phyloP scores from a whole-genome alignment of 1,140 invertebrate genomes.

The Pararge aegeria region DNA sequence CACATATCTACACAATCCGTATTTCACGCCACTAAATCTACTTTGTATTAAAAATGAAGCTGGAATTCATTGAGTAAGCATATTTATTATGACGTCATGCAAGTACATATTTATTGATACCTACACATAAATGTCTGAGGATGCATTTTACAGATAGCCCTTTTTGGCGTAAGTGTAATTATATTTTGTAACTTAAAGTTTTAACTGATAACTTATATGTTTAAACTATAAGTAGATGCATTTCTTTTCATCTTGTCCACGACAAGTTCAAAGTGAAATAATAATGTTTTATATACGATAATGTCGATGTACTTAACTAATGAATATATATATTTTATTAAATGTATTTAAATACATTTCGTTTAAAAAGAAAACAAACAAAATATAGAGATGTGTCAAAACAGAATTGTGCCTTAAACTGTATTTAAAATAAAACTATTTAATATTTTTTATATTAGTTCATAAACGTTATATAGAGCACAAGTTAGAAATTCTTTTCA shows the following conservation, averaged over 20 bases:
- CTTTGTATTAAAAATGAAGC: neutral
- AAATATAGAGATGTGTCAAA: neutral
- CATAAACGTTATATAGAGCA: neutral
- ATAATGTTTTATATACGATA: too few relatives aligned
- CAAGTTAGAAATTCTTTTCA: neutral
- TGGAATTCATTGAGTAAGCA: neutral
- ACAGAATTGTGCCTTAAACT: neutral
- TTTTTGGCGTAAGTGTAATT: neutral
- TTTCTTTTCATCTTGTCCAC: too few relatives aligned
- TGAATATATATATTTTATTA: neutral
- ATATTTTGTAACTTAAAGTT: neutral
- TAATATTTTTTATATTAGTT: neutral
- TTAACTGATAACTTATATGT: neutral
- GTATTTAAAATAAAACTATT: too few relatives aligned
- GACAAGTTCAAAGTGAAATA: too few relatives aligned
- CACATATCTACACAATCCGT: slow-evolving; percentile 5
- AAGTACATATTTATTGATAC: neutral
- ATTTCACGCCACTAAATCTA: neutral
- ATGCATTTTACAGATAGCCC: neutral
- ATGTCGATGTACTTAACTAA: neutral
- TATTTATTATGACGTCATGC: neutral
- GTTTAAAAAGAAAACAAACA: neutral
- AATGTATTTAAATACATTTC: neutral
- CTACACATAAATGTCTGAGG: neutral
- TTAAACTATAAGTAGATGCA: neutral